Conservation (phyloP, 2,113 vertebrate species). For the Erythrocercus mccallii region DNA sequence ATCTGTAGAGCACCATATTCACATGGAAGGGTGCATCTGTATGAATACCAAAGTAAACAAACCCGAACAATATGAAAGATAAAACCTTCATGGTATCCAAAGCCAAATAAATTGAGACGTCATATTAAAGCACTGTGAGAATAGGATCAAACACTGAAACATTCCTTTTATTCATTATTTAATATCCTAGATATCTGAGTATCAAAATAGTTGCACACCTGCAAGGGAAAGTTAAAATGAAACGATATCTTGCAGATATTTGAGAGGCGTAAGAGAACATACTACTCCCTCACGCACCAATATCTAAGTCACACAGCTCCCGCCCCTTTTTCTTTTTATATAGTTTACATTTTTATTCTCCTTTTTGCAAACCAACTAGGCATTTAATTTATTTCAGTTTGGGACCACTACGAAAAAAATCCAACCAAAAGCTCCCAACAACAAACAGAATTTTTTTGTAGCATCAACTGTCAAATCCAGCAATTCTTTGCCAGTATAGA, state of each 20-base stretch:
- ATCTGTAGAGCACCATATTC: not conserved
- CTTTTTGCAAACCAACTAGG: not conserved
- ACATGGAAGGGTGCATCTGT: not conserved
- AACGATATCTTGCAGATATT: not conserved
- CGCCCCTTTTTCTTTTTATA: not conserved
- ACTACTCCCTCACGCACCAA: not conserved
- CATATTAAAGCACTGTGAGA: not conserved
- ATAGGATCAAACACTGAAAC: not conserved
- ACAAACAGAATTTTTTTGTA: not conserved
- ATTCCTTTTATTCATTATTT: conserved; percentile 10
- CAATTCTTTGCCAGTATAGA: not conserved
- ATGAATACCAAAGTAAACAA: not conserved
- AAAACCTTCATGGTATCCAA: not conserved
- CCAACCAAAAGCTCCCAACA: not conserved
- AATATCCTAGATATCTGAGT: not conserved
- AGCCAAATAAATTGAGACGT: conserved; percentile 4
- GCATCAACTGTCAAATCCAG: not conserved
- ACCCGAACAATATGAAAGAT: not conserved
- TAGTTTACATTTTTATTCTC: not conserved
- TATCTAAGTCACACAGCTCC: not conserved
- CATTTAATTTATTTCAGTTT: not conserved
- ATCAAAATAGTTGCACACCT: not conserved
- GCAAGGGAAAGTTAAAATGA: not conserved
- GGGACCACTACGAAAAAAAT: not conserved
- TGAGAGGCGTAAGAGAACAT: not conserved